Conservation (phyloP, 2,113 vertebrate species). For the Cichladusa arquata region DNA sequence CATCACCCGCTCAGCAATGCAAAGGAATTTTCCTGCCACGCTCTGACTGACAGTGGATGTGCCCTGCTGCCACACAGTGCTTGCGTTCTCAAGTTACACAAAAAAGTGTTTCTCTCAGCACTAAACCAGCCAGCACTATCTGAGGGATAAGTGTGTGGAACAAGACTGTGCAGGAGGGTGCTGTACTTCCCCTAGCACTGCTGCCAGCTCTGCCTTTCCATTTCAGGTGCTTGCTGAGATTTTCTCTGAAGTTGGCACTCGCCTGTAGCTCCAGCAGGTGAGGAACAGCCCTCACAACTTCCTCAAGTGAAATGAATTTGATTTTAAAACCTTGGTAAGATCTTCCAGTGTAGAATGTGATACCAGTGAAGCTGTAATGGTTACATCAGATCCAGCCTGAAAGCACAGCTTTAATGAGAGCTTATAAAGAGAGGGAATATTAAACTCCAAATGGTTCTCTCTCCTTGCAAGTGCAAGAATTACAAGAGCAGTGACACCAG, state of each 20-base stretch:
- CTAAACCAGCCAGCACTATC: background rate
- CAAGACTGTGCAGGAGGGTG: background rate
- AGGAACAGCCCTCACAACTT: background rate
- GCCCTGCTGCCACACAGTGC: accelerated
- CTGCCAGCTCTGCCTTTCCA: background rate
- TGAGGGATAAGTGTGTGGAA: background rate
- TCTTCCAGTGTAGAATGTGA: background rate
- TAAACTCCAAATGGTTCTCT: background rate
- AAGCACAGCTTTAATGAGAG: background rate
- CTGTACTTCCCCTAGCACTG: background rate
- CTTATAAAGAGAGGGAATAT: background rate
- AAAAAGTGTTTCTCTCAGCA: background rate
- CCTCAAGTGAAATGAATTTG: background rate
- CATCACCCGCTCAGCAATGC: background rate
- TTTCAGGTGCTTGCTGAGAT: background rate
- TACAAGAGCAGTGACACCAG: background rate
- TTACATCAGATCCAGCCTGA: background rate
- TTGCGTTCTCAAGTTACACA: background rate
- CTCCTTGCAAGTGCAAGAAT: background rate
- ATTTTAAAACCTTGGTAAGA: background rate
- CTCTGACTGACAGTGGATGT: background rate
- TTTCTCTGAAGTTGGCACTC: background rate
- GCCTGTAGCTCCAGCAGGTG: background rate
- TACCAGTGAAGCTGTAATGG: background rate
- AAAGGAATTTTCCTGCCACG: background rate